Conservation (phyloP, 2,113 vertebrate species). For the Zosterops hypoxanthus region DNA sequence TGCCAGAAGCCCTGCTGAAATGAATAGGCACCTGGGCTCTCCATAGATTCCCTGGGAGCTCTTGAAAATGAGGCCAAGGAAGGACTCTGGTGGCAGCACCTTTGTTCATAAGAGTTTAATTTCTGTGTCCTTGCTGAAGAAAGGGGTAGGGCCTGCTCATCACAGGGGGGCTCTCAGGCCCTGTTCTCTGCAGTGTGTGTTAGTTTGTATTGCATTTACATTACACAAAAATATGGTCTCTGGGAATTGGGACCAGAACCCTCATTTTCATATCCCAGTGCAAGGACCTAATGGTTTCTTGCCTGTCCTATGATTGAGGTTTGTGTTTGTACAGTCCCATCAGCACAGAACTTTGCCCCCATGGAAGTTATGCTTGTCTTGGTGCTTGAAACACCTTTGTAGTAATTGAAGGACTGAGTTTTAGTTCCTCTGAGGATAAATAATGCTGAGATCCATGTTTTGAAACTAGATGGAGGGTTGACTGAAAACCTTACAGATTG, state of each 20-base stretch:
- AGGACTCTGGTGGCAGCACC: neutral
- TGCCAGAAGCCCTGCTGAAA: neutral
- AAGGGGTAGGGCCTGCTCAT: neutral
- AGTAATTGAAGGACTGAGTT: neutral
- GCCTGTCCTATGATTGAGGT: neutral
- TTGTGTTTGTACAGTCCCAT: rapidly evolving
- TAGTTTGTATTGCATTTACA: neutral
- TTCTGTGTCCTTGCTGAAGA: neutral
- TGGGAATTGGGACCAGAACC: neutral
- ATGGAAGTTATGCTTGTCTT: neutral
- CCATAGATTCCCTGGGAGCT: neutral
- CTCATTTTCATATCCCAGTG: neutral
- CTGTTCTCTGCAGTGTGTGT: neutral
- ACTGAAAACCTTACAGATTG: neutral
- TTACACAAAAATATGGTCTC: neutral
- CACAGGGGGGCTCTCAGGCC: rapidly evolving
- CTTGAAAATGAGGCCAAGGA: neutral
- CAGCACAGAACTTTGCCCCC: neutral
- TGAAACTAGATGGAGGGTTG: neutral
- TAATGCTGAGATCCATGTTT: neutral
- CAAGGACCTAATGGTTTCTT: neutral
- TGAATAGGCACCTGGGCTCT: neutral
- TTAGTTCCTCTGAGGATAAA: neutral
- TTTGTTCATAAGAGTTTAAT: neutral
- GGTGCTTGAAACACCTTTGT: neutral